Evolutionary conservation across 2,888 invertebrate genomes (phyloP), one percentile per base, ranked within the genome.

Genomic region (Drosophila austrosaltans): DNA sequence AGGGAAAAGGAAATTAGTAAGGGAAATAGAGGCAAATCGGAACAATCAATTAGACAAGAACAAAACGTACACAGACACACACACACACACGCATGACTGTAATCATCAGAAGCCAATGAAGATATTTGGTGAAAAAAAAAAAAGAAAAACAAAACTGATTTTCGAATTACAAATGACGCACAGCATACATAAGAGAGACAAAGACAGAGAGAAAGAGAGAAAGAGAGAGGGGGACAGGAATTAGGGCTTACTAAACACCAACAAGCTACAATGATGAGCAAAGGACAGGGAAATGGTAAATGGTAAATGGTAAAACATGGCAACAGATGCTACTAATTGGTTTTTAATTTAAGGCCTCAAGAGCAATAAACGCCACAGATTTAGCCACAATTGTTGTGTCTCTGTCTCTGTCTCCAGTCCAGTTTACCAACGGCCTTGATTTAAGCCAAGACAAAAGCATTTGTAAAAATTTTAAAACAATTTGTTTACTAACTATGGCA

Each of bases 281-380:
- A 59, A 69, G 56, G 74, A 74, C 16, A 36, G 8, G 16, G 30
- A 20, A 36, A 30, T 56, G 56, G 36, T 10, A 36, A 56, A 56
- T 56, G 56, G 56, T 56, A 56, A 77, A 75, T 70, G 70, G 77
- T 71, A 39, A 79, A 81, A 79, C 79, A 79, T 78, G 76, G 79
- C 81, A 79, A 76, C 79, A 79, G 79, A 79, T 79, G 79, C 76
- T 79, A 69, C 79, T 79, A 79, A 79, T 79, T 79, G 79, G 78
- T 81, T 79, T 79, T 79, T 79, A 79, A 79, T 79, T 79, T 79
- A 79, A 79, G 79, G 79, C 79, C 79, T 81, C 79, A 69, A 81
- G 79, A 79, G 79, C 79, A 78, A 79, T 79, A 79, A 81, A 79
- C 81, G 73, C 73, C 73, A 30, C 25, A 54, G 54, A 30, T 56